Evolutionary conservation across 1,140 invertebrate genomes (phyloP).

Genomic region (Gonatopus flavifemur): DNA sequence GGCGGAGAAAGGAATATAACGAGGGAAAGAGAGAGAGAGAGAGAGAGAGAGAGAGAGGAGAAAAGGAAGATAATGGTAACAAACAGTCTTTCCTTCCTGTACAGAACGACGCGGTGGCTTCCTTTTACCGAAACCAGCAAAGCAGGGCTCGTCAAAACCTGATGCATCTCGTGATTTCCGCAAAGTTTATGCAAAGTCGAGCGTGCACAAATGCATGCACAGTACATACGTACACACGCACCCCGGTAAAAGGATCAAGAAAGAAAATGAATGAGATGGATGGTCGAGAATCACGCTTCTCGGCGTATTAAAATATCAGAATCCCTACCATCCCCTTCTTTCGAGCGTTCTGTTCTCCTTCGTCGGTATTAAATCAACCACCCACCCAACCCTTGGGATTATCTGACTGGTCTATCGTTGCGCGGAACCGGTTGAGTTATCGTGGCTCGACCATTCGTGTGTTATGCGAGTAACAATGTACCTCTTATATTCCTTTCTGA

Average conservation of each 20-base stretch:
- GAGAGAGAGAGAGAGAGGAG: not conserved
- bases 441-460: too few species aligned
- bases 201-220: conserved; percentile 38
- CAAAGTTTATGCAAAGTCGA: conserved; percentile 48
- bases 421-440: too few species aligned
- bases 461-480: too few species aligned
- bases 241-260: too few species aligned
- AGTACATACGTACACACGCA: conserved; percentile 15
- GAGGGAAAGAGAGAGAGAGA: conserved; percentile 7
- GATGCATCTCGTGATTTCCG: conserved; percentile 42
- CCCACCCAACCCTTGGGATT: too few species aligned
- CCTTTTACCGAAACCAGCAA: conserved; percentile 1
- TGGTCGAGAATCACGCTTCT: conserved; percentile 48
- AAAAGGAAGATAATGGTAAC: not conserved
- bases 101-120: conserved; percentile 30
- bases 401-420: too few species aligned
- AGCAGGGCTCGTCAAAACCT: not conserved
- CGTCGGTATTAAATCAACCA: too few species aligned
- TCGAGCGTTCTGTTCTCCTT: too few species aligned
- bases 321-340: conserved; percentile 12
- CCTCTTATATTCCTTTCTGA: too few species aligned
- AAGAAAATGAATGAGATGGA: too few species aligned
- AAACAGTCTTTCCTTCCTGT: conserved; percentile 44
- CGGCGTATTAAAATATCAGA: conserved; percentile 46
- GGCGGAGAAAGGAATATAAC: conserved; percentile 11